Conservation (phyloP, 2,113 vertebrate species). For the Polypterus senegalus region DNA sequence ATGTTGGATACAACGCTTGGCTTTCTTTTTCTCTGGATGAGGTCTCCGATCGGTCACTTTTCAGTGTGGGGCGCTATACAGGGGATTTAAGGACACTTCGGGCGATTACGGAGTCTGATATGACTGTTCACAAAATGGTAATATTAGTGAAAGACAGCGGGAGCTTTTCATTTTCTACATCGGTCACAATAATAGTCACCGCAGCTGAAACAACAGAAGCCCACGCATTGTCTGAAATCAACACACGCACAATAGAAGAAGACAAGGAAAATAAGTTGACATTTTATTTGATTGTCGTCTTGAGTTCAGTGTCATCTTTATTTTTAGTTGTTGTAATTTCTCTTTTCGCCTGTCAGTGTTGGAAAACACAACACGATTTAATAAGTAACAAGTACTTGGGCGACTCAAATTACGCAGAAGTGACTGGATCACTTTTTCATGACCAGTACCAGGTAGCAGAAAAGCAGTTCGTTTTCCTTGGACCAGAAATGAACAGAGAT, state of each 20-base stretch:
- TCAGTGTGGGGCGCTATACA: no score
- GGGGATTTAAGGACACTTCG: not conserved
- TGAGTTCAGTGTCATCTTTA: constrained; percentile 34
- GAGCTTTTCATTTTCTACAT: constrained; percentile 38
- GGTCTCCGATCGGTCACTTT: not conserved
- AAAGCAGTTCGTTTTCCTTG: constrained; percentile 47
- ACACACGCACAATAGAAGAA: constrained; percentile 14
- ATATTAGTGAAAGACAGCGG: constrained; percentile 46
- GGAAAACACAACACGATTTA: constrained; percentile 24
- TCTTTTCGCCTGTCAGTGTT: constrained; percentile 38
- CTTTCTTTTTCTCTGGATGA: not conserved
- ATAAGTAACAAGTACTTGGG: constrained; percentile 29
- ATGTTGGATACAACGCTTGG: constrained; percentile 4
- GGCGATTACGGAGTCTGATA: constrained; percentile 35
- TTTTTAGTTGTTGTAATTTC: constrained; percentile 34
- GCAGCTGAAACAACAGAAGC: constrained; percentile 39
- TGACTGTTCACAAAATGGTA: constrained; percentile 26
- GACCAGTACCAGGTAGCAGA: constrained; percentile 46
- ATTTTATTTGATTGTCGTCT: constrained; percentile 36
- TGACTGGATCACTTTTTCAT: constrained; percentile 26
- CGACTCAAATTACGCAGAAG: constrained; percentile 28
- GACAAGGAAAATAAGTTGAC: constrained; percentile 22
- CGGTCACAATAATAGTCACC: constrained; percentile 38
- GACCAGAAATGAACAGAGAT: constrained; percentile 45
- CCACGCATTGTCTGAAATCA: constrained; percentile 36